A percentile compares a stretch with the other conserved stretches of the same genome.
phyloP scores from a whole-genome alignment of 2,797 vertebrate genomes.

The Myotis vivesi region DNA sequence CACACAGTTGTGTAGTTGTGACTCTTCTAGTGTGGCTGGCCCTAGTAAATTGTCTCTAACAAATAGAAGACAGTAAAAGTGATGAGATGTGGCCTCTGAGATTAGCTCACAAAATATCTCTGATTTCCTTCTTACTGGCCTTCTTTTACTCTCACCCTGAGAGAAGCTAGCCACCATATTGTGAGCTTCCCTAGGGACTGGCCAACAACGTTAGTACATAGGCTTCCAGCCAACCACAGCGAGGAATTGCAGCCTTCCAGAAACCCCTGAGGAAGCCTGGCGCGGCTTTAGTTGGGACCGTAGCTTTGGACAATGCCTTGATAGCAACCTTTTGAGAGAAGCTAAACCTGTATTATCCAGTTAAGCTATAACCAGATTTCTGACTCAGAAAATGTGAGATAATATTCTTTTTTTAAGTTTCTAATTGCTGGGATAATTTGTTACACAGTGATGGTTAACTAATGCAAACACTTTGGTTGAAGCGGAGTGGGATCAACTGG shows the following conservation, averaged over 20 bases:
- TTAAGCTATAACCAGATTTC: not conserved
- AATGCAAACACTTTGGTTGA: not conserved
- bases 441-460: not conserved
- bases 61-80: not conserved
- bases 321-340: not conserved
- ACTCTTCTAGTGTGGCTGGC: not conserved
- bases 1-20: not conserved
- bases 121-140: not conserved
- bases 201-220: not conserved
- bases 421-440: not conserved
- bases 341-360: not conserved
- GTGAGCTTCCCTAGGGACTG: not conserved
- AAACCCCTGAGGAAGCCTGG: not conserved
- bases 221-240: not conserved
- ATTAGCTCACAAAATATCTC: not conserved
- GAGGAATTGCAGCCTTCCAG: not conserved
- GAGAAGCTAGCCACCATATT: not conserved
- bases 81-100: not conserved
- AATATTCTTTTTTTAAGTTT: not conserved
- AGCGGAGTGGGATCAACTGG: not conserved
- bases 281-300: not conserved
- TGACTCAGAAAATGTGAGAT: not conserved
- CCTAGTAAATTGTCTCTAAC: not conserved
- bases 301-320: not conserved
- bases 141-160: not conserved